Base-by-base conservation (phyloP, 2,113 vertebrate genomes). In the Hystrix brachyura region DNA sequence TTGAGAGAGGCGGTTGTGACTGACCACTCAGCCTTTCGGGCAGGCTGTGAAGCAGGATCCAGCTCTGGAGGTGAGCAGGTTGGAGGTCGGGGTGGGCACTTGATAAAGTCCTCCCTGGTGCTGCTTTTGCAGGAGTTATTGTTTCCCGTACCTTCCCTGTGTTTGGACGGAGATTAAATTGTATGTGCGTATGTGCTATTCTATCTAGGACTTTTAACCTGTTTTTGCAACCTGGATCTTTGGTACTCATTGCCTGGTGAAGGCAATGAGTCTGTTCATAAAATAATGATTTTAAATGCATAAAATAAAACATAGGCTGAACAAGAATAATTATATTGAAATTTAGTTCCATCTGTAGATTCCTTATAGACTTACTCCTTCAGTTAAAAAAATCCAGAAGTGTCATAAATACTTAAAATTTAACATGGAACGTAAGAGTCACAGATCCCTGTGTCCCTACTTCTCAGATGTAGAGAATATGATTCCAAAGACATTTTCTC, bases 321-420 rank as follows among this genome's bases (percentile, higher is more conserved):
- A 14, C n/a, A 78, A 86, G 25, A 79, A 93, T 94, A 72, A 85
- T n/a, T 86, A 2, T 90, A 46, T 55, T 88, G 82, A 93, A 78
- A 93, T 91, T 46, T 3, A 67, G 13, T 57, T 83, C 15, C 91
- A 46, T 5, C 17, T 82, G 38, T 72, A 65, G 43, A 93, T 86
- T 15, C 17, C 74, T 67, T 83, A 13, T 32, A 25, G 15, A 94
- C 14, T 86, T 14, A 38, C 8, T 25, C 67, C 17, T 89, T 12
- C 6, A 93, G n/a, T 93, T 86, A 90, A 94, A 84, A 84, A 71
- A 65, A 83, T 78, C 38, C 59, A 60, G 82, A 18, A 60, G 9
- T 65, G 38, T 62, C 19, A 92, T 74, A 60, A 94, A 88, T 59
- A 71, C 62, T 76, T 94, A 10, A 81, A 94, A 84, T 67, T 38